Base-by-base conservation (phyloP, 1,140 invertebrate species). In the Zaprionus davidi region DNA sequence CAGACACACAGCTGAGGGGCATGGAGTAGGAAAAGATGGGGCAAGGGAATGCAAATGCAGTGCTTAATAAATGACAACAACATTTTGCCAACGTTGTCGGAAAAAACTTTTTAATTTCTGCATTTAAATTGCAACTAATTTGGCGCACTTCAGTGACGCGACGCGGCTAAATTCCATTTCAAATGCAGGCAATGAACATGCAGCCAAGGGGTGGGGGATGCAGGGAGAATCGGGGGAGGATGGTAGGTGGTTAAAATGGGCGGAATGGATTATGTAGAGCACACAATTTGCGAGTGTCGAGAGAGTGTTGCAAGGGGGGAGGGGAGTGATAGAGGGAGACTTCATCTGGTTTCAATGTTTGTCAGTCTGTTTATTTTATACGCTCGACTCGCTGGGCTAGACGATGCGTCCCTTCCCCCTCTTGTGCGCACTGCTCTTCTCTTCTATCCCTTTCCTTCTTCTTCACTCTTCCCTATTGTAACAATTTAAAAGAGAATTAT, bases 401-500 rank as follows among this genome's bases (percentile, higher is more conserved):
- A 41, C 64, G 56, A 24, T 68, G 44, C 64, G 22, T 49, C 49
- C 36, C 34, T 13, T 34, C 46, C 5, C 22, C 5, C 1, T 15
- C 5, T 22, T 38, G n/a, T 6, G n/a, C 13, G 3, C 22, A 44
- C 58, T 22, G 13, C 62, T 26, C 46, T 11, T 0, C 41, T 24
- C 58, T 17, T 15, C 31, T 38, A 31, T 22, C 31, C 9, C n/a
- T 7, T 17, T 7, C 2, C 41, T 9, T 46, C 17, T 46, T 9
- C 15, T 2, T 5, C 2, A n/a, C 20, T 7, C 5, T 26, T 11
- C 5, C 20, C 51, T 36, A 49, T 31, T 82, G 76, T 78, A 55
- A 80, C 78, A 91, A 91, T 87, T 91, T 87, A 74, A 91, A 91
- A 91, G 88, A 60, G 88, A 91, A 91, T 91, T 91, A 91, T 91